Base-by-base conservation (phyloP, 2,888 invertebrate species). In the Serripes groenlandicus region DNA sequence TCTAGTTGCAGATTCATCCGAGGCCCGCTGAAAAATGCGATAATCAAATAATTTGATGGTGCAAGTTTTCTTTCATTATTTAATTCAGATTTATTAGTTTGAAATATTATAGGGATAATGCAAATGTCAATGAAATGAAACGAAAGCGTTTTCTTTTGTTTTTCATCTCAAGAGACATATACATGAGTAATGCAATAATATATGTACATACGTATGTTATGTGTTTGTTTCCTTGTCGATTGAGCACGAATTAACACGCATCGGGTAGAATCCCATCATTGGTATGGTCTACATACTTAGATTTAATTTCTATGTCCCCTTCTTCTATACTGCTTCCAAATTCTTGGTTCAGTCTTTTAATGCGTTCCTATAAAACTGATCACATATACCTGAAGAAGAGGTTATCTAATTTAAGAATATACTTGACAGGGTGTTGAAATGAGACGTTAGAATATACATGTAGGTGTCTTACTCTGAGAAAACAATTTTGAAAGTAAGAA, bases 351-450 rank as follows among this genome's bases (percentile, higher is more conserved):
- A 62, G 34, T 15, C 62, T 32, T 18, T 62, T 32, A 18, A 34
- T 21, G 34, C 62, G n/a, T 62, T 62, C 34, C 62, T 32, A 32
- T 34, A 62, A 11, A 62, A n/a, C 34, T 34, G 30, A n/a, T 62
- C 34, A 34, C 34, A 62, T 18, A 21, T 30, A n/a, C 62, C 62
- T 62, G n/a, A 34, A 56, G 11, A 11, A 11, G 23, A 56, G 49
- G 21, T 21, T 5, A 21, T 15, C 2, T 49, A 49, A 15, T 21
- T 49, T 15, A 49, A 49, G 15, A 49, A 49, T 11, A 49, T 5
- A 49, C 2, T 49, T 49, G 49, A 49, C n/a, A n/a, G n/a, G n/a
- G n/a, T n/a, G n/a, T n/a, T n/a, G n/a, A n/a, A n/a, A n/a, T n/a
- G n/a, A n/a, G n/a, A n/a, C n/a, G n/a, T n/a, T n/a, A n/a, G n/a